Base-by-base conservation (phyloP, 2,888 invertebrate genomes). In the Plagodis pulveraria region DNA sequence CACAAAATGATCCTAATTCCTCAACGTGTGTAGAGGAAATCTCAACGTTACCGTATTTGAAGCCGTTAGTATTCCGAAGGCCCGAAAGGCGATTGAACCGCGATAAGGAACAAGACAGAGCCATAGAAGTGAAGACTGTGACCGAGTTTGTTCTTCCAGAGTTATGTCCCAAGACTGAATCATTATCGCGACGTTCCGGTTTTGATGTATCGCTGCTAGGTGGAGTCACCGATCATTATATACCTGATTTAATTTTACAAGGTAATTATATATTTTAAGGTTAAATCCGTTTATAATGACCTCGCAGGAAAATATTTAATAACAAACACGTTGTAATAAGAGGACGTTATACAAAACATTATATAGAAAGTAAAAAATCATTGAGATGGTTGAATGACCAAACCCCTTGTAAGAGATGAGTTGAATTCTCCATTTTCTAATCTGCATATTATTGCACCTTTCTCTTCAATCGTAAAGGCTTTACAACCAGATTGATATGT, bases 241-340 rank as follows among this genome's bases (percentile, higher is more conserved):
- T 95, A 80, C 94, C 96, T 73, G 95, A 96, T 90, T 94, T 96
- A 94, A 94, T 96, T 64, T 91, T 97, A 74, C 97, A 97, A 92
- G 96, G 94, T 89, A 61, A 81, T n/a, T n/a, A n/a, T n/a, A n/a
- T n/a, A n/a, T n/a, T n/a, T n/a, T n/a, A n/a, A n/a, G n/a, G n/a
- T n/a, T n/a, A n/a, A n/a, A n/a, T n/a, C n/a, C n/a, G n/a, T n/a
- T n/a, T n/a, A n/a, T n/a, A n/a, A n/a, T n/a, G n/a, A n/a, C n/a
- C n/a, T n/a, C n/a, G n/a, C n/a, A n/a, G n/a, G n/a, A n/a, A n/a
- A n/a, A n/a, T n/a, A n/a, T n/a, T n/a, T n/a, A n/a, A n/a, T n/a
- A n/a, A n/a, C n/a, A n/a, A n/a, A n/a, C n/a, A n/a, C n/a, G n/a
- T n/a, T n/a, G n/a, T n/a, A n/a, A n/a, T n/a, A n/a, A n/a, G n/a